Evolutionary conservation across 2,888 invertebrate species (phyloP).

Genomic region (Drosophila gaucha): DNA sequence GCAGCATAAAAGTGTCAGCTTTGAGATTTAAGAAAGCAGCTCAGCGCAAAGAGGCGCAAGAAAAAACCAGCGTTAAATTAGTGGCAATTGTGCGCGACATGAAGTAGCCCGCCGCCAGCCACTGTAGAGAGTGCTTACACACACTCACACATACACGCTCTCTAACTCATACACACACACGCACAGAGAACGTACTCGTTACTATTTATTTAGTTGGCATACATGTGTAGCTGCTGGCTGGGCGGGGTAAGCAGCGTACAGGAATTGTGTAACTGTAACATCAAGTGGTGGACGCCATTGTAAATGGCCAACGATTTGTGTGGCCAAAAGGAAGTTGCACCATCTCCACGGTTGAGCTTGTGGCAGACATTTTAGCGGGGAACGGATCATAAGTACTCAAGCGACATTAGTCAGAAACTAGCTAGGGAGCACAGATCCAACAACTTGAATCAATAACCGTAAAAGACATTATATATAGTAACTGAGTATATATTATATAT

Average conservation of each 20-base stretch:
- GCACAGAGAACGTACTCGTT: slow-evolving; percentile 32
- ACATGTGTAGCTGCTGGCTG: slow-evolving; percentile 32
- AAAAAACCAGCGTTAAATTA: slow-evolving; percentile 74
- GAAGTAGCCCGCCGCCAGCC: slow-evolving; percentile 59
- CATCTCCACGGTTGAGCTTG: slow-evolving; percentile 12
- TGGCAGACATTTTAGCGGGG: slow-evolving; percentile 27
- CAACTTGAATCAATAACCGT: slow-evolving; percentile 3
- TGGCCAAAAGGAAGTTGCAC: slow-evolving; percentile 44
- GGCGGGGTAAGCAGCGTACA: slow-evolving; percentile 16
- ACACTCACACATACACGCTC: slow-evolving; percentile 5
- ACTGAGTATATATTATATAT: too few species aligned
- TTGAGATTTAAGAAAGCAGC: slow-evolving; percentile 77
- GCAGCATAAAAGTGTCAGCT: slow-evolving; percentile 79
- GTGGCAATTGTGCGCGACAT: slow-evolving; percentile 79
- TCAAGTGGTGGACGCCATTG: slow-evolving; percentile 42
- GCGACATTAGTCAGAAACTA: slow-evolving; percentile 27
- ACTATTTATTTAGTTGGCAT: slow-evolving; percentile 72
- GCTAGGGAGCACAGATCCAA: neutral
- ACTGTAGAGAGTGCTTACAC: slow-evolving; percentile 40
- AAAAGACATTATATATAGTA: neutral
- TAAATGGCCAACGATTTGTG: slow-evolving; percentile 74
- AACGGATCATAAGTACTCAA: slow-evolving; percentile 23
- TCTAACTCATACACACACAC: slow-evolving; percentile 10
- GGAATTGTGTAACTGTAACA: slow-evolving; percentile 49
- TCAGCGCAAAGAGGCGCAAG: slow-evolving; percentile 51